A percentile compares a stretch with the other conserved stretches of the same genome.
phyloP scores from a whole-genome alignment of 2,888 invertebrate species.

The Drosophila maculinotata region DNA sequence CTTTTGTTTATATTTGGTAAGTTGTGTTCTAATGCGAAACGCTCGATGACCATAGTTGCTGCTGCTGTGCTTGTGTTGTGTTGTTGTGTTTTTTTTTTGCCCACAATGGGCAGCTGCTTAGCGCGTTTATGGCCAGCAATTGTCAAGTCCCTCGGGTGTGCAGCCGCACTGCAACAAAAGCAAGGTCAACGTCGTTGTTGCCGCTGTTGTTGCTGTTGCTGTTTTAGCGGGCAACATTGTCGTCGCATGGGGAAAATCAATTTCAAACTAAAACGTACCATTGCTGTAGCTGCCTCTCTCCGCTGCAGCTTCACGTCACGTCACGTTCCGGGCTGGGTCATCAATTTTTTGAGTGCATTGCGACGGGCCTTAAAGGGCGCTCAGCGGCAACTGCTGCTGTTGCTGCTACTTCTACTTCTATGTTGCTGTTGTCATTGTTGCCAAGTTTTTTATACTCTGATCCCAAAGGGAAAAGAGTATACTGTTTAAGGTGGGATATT shows the following conservation, averaged over 20 bases:
- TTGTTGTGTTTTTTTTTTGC: no score
- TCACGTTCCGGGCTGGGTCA: conserved; percentile 78
- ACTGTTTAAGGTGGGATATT: background rate
- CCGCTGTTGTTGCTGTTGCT: conserved; percentile 10
- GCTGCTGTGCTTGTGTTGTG: conserved; percentile 3
- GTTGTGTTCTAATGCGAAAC: conserved; percentile 68
- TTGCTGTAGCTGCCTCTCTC: conserved; percentile 40
- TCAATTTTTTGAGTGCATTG: conserved; percentile 79
- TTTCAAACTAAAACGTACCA: conserved; percentile 72
- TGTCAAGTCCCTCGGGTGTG: conserved; percentile 72
- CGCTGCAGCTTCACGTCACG: conserved; percentile 60
- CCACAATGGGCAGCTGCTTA: conserved; percentile 76
- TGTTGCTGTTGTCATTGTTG: conserved; percentile 68
- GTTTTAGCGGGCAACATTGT: conserved; percentile 39
- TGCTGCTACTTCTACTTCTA: conserved; percentile 29
- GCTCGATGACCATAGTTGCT: conserved; percentile 43
- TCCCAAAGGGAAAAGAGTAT: background rate
- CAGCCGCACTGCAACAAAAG: conserved; percentile 52
- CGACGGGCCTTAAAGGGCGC: conserved; percentile 72
- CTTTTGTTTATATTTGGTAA: conserved; percentile 77
- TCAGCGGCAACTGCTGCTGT: conserved; percentile 25
- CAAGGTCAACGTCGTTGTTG: conserved; percentile 66
- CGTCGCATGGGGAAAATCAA: conserved; percentile 74
- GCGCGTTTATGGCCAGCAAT: conserved; percentile 78
- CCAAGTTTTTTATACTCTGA: conserved; percentile 19